phyloP scores from a whole-genome alignment of 2,113 vertebrate species.

The Oxyura jamaicensis region DNA sequence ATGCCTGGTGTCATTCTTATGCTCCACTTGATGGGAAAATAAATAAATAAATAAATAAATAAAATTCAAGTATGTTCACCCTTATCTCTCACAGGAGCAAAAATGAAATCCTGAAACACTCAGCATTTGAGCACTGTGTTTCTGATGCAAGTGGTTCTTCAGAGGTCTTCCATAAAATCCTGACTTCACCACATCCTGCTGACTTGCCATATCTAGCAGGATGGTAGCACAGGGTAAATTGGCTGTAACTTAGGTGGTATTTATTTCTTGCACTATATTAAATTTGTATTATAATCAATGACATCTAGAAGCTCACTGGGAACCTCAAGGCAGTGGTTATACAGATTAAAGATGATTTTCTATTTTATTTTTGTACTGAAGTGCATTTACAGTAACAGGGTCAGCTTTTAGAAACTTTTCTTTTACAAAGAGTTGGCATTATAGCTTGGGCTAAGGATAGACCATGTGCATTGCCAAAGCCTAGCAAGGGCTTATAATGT shows the following conservation, averaged over 20 bases:
- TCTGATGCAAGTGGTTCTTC: neutral
- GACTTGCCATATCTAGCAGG: neutral
- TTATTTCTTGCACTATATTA: neutral
- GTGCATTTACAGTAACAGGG: neutral
- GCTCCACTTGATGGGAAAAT: neutral
- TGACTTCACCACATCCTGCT: neutral
- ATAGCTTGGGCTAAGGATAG: neutral
- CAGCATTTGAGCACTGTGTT: neutral
- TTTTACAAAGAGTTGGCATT: neutral
- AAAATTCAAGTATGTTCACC: neutral
- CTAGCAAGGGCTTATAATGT: neutral
- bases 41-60: neutral
- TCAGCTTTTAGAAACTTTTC: neutral
- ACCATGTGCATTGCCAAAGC: neutral
- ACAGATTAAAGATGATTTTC: neutral
- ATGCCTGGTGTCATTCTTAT: neutral
- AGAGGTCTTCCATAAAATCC: neutral
- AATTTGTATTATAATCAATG: neutral
- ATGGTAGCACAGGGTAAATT: neutral
- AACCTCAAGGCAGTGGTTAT: neutral
- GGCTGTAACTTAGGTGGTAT: neutral
- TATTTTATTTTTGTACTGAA: conserved; percentile 3
- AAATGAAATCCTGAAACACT: neutral
- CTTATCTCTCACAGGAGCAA: neutral
- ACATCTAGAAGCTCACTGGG: neutral